Conservation (phyloP, 2,113 vertebrate genomes). For the Paraplagusia blochii region DNA sequence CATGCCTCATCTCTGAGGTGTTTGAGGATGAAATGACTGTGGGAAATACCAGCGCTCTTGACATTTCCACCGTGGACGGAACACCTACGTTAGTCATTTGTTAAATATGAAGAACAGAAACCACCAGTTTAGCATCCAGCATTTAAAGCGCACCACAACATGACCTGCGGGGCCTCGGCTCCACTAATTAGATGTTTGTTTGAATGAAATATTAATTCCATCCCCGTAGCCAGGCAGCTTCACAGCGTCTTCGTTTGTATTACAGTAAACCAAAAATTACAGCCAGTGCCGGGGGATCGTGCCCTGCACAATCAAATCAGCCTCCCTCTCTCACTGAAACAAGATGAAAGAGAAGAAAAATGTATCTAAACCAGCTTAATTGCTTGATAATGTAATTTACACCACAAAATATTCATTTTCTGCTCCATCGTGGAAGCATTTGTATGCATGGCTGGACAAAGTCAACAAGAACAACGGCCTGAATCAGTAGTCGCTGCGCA, state of each 20-base stretch:
- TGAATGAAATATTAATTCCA: slow-evolving; percentile 64
- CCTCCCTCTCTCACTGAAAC: slow-evolving; percentile 1
- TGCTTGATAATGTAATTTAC: slow-evolving; percentile 30
- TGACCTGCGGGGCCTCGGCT: slow-evolving; percentile 13
- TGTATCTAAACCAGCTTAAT: slow-evolving; percentile 32
- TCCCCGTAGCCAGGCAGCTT: slow-evolving; percentile 30
- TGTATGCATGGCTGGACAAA: slow-evolving; percentile 20
- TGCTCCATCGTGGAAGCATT: slow-evolving; percentile 24
- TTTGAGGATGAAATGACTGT: slow-evolving; percentile 60
- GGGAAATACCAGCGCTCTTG: slow-evolving; percentile 25
- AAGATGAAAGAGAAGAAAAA: slow-evolving; percentile 27
- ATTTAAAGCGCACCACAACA: slow-evolving; percentile 7
- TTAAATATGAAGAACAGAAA: slow-evolving; percentile 26
- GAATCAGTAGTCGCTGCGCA: not conserved
- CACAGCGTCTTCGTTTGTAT: slow-evolving; percentile 33
- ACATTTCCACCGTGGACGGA: slow-evolving; percentile 56
- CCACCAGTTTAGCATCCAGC: slow-evolving; percentile 27
- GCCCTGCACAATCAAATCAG: slow-evolving; percentile 29
- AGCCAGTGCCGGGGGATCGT: not conserved
- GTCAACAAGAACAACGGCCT: slow-evolving; percentile 6
- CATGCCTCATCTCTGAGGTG: slow-evolving; percentile 54
- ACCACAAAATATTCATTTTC: slow-evolving; percentile 7
- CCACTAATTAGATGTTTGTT: slow-evolving; percentile 65
- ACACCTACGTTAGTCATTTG: slow-evolving; percentile 55
- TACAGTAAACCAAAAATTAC: slow-evolving; percentile 13